Evolutionary conservation across 2,113 vertebrate genomes (phyloP).

Genomic region (Mirounga angustirostris): DNA sequence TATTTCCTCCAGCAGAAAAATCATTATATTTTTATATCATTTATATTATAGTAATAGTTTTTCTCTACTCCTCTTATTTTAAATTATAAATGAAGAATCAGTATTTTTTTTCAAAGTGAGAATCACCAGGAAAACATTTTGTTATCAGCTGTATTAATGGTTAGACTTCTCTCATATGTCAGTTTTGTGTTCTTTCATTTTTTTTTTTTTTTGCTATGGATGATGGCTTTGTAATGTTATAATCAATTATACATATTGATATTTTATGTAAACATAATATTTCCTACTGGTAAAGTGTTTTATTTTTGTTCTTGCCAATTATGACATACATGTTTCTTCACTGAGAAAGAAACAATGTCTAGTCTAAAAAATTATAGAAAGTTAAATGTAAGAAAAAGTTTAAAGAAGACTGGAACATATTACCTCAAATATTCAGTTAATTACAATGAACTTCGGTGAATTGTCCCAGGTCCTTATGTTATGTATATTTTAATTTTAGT

Average conservation of each 20-base stretch:
- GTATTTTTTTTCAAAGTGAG: constrained; percentile 1
- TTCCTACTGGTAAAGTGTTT: neutral
- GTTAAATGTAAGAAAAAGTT: neutral
- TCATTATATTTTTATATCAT: neutral
- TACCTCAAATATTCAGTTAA: neutral
- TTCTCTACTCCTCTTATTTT: neutral
- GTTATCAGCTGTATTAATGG: neutral
- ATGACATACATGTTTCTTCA: neutral
- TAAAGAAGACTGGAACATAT: neutral
- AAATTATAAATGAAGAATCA: neutral
- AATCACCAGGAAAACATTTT: neutral
- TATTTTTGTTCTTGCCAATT: neutral
- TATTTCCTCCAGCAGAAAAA: neutral
- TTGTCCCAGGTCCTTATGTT: neutral
- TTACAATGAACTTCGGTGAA: neutral
- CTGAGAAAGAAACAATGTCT: neutral
- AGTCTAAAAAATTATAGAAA: neutral
- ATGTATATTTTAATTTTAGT: neutral
- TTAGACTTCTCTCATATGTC: neutral
- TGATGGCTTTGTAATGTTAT: neutral
- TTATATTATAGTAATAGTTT: neutral
- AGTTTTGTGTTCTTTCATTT: neutral
- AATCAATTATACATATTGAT: neutral
- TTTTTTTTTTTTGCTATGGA: constrained; percentile 38
- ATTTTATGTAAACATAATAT: neutral